phyloP scores from a whole-genome alignment of 2,113 vertebrate species.

The Tympanuchus pallidicinctus region DNA sequence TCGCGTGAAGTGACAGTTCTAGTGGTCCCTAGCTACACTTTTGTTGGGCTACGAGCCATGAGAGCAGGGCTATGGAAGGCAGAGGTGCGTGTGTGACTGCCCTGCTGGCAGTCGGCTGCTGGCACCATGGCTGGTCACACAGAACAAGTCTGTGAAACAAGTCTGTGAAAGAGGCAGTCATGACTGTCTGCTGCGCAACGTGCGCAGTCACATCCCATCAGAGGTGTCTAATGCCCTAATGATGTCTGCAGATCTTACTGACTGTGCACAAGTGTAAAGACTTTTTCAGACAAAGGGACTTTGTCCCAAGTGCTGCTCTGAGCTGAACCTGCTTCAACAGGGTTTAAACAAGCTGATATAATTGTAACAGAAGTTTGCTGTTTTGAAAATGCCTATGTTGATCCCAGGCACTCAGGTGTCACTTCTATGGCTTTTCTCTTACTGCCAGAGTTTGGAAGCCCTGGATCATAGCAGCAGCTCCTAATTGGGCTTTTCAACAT shows the following conservation, averaged over 20 bases:
- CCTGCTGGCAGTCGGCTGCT: conserved; percentile 29
- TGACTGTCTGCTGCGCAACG: conserved; percentile 1
- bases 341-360: neutral
- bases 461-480: neutral
- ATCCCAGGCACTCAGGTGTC: neutral
- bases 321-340: neutral
- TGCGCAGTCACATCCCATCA: conserved; percentile 50
- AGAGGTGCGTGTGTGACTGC: neutral
- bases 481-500: neutral
- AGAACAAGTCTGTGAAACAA: neutral
- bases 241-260: conserved; percentile 39
- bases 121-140: neutral
- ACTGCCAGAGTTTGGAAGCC: neutral
- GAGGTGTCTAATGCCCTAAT: conserved; percentile 33
- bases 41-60: neutral
- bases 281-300: neutral
- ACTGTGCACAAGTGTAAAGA: neutral
- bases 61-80: conserved; percentile 4
- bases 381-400: neutral
- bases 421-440: neutral
- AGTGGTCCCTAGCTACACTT: conserved; percentile 43
- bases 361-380: neutral
- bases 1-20: neutral
- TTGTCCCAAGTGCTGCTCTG: neutral
- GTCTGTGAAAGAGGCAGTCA: neutral